Evolutionary conservation across 2,888 invertebrate genomes (phyloP), one percentile per base, ranked within the genome.

Genomic region (Mechanitis messenoides): DNA sequence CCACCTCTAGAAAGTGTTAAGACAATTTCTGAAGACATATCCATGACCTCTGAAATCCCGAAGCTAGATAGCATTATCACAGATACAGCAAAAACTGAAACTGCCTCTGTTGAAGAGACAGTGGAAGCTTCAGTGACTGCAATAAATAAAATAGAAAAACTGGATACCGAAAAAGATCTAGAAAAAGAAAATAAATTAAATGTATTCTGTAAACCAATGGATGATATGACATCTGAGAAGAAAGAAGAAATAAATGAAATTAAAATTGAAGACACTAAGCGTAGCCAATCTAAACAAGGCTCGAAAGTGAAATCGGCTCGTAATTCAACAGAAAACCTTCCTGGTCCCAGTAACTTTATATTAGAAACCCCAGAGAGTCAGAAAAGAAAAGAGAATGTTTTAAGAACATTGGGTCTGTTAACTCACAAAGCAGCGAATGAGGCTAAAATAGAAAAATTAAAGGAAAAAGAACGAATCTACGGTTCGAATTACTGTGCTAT

Each of bases 381-480:
- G 62, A 92, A 92, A 55, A 90, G 92, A 53, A 96, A 96, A 74
- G 95, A 95, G 71, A 93, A 92, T 56, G 93, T 96, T 54, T 79
- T 96, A 2, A 91, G 94, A 72, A 93, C 94, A 6, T 83, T 96
- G 45, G 96, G 96, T 0, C 78, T 96, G 55, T 90, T 95, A 45
- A 95, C 95, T 0, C 91, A 94, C 72, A 93, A 94, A 73, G 94
- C 93, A 6, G 94, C 94, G 0, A 94, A 94, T 67, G 93, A 93
- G 72, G 92, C 93, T 2, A 93, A 92, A 71, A 91, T 91, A 53
- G 92, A 91, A 62, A 91, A 91, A 61, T 78, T 90, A 28, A 91
- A 90, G 65, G 90, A 92, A 58, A 92, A 88, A 60, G 83, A 88
- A 55, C 76, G 88, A 1, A 83, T 89, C 46, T 77, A 75, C 46